These are phyloP conservation scores for human (Homo sapiens) DNA, from an alignment of 2,113 vertebrate genomes.

Conservation along the genomic window DNA sequence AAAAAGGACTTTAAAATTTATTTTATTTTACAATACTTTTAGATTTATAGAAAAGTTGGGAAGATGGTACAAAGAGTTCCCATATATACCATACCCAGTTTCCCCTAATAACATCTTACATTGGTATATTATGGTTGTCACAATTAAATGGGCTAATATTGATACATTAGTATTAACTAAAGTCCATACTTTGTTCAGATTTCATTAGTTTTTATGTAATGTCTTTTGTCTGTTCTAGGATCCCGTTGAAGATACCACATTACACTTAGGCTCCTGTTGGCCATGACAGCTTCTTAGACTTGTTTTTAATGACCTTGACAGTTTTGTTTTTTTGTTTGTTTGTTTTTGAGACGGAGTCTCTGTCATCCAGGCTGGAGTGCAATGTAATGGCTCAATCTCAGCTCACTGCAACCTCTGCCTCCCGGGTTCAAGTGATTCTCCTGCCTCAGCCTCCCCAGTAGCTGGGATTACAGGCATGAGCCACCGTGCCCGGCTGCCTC, in stretches of 20 bases:
- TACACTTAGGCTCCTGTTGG: neutral
- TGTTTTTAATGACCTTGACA: neutral
- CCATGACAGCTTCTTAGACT: conserved; percentile 7
- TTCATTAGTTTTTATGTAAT: conserved; percentile 8
- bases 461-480: too few relatives aligned
- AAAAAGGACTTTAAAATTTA: conserved; percentile 22
- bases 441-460: too few relatives aligned
- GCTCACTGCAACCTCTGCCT: too few relatives aligned
- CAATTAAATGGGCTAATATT: neutral
- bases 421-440: too few relatives aligned
- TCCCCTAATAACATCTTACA: neutral
- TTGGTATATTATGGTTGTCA: neutral
- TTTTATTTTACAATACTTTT: neutral
- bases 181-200: neutral
- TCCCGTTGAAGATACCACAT: neutral
- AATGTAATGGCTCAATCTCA: neutral
- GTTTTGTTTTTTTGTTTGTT: neutral
- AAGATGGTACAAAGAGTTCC: neutral
- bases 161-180: neutral
- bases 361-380: neutral
- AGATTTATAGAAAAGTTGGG: neutral
- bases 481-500: neutral
- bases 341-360: neutral
- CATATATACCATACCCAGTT: neutral
- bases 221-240: conserved; percentile 3